Base-by-base conservation (phyloP, 2,113 vertebrate species). In the Gambusia holbrooki region DNA sequence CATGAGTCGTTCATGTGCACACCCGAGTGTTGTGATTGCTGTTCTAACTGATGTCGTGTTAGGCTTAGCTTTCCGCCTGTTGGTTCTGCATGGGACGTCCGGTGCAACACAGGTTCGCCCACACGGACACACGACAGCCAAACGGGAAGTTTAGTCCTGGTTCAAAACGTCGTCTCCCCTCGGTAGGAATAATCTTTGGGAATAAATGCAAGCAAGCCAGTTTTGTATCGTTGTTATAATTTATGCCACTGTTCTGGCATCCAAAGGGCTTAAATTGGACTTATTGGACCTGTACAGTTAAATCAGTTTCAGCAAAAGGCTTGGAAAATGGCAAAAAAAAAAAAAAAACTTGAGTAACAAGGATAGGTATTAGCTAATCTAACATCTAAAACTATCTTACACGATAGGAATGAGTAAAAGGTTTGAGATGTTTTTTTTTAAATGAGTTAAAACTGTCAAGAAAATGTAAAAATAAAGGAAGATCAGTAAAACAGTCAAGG, bases 21-120 rank as follows among this genome's bases (percentile, higher is more conserved):
- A 42, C 76, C 54, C 61, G 82, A 71, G 78, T 40, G 78, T 35
- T 33, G 61, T 54, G 67, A 15, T 54, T 62, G 69, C 62, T 77
- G 76, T 74, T 15, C 62, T 62, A 65, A 75, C 74, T 82, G 51
- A 62, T 83, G 81, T 87, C 72, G 42, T 86, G 80, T 84, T 62
- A 78, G 51, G 81, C 75, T 66, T 61, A 10, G 73, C 51, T 40
- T 84, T 80, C 76, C 70, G 65, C 89, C 83, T 77, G 82, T 89
- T 82, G 79, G 68, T 82, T 81, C 75, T 85, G 87, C 85, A 89
- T 90, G 88, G 88, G 84, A 91, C 92, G 88, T 80, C 73, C 64
- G 0, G 25, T 66, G 72, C 62, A 64, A 58, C 35, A 75, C 65
- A 63, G 48, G 63, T 62, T 70, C 28, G 27, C 74, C 73, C 27